These are phyloP conservation scores for Phoxinus phoxinus DNA, from an alignment of 2,113 vertebrate genomes.

Conservation along the genomic window DNA sequence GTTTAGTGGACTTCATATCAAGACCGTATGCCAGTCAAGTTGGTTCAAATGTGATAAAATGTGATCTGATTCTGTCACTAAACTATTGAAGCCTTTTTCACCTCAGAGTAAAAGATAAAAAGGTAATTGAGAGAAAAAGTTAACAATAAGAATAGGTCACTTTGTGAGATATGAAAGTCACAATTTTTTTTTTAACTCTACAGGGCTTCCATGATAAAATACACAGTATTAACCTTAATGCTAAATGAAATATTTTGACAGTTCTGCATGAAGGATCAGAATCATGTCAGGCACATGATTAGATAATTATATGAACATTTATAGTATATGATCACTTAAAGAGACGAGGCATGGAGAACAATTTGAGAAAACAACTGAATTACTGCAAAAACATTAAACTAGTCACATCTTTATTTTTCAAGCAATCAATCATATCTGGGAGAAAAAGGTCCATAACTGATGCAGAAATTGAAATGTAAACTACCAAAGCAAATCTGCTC, in stretches of 20 bases:
- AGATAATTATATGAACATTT: not conserved
- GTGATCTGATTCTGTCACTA: not conserved
- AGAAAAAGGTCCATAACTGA: slow-evolving; percentile 37
- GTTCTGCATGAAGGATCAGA: not conserved
- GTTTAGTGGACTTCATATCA: not conserved
- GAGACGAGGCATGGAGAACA: not conserved
- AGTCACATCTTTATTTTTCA: not conserved
- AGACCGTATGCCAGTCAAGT: not conserved
- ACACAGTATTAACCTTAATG: not conserved
- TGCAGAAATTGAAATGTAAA: not conserved
- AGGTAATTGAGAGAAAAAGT: not conserved
- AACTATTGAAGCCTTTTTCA: not conserved
- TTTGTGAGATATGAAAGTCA: not conserved
- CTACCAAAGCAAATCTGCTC: not conserved
- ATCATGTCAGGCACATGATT: not conserved
- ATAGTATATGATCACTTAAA: not conserved
- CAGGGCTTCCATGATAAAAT: not conserved
- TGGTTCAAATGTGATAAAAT: not conserved
- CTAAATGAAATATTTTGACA: not conserved
- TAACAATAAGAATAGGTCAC: not conserved
- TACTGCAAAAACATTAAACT: not conserved
- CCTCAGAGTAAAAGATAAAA: not conserved
- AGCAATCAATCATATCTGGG: not conserved
- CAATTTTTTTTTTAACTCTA: not conserved
- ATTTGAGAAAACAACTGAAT: not conserved